These are phyloP conservation scores for Baccha elongata DNA, from an alignment of 2,888 invertebrate genomes.

Conservation along the genomic window DNA sequence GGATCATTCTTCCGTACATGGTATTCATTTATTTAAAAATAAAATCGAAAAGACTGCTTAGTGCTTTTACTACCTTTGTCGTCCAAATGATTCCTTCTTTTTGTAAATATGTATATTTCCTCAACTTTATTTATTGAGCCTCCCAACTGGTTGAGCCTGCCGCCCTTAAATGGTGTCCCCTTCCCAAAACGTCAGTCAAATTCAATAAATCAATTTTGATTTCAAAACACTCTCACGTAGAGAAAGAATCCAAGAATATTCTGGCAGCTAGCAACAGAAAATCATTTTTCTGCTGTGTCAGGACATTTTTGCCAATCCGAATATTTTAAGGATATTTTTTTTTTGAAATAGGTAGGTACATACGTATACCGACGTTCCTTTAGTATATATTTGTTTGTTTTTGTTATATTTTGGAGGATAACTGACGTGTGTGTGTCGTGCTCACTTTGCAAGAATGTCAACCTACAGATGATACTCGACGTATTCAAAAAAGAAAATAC, in stretches of 20 bases:
- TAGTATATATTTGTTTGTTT: neutral
- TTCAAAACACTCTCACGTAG: slow-evolving; percentile 56
- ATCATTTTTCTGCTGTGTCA: slow-evolving; percentile 53
- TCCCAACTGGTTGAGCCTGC: slow-evolving; percentile 7
- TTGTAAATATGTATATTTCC: slow-evolving; percentile 26
- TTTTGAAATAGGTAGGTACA: neutral
- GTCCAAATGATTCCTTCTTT: slow-evolving; percentile 13
- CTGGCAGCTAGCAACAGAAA: slow-evolving; percentile 6
- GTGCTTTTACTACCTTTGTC: neutral
- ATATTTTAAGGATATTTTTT: slow-evolving; percentile 30
- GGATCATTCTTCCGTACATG: neutral
- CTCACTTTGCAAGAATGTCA: slow-evolving; percentile 37
- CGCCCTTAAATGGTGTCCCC: neutral
- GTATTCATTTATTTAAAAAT: slow-evolving; percentile 21
- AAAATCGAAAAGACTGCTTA: neutral
- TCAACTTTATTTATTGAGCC: slow-evolving; percentile 47
- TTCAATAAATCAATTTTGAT: slow-evolving; percentile 72
- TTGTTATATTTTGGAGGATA: neutral
- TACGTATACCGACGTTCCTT: too few species aligned
- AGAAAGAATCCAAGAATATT: slow-evolving; percentile 14
- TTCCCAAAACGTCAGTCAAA: slow-evolving; percentile 45
- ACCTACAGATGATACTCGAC: slow-evolving; percentile 26
- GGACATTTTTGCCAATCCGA: slow-evolving; percentile 29
- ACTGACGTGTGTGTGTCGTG: slow-evolving; percentile 27
- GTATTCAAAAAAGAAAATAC: neutral